These are phyloP conservation scores for Chaetophractus vellerosus DNA, from an alignment of 2,797 vertebrate species.

Conservation along the genomic window DNA sequence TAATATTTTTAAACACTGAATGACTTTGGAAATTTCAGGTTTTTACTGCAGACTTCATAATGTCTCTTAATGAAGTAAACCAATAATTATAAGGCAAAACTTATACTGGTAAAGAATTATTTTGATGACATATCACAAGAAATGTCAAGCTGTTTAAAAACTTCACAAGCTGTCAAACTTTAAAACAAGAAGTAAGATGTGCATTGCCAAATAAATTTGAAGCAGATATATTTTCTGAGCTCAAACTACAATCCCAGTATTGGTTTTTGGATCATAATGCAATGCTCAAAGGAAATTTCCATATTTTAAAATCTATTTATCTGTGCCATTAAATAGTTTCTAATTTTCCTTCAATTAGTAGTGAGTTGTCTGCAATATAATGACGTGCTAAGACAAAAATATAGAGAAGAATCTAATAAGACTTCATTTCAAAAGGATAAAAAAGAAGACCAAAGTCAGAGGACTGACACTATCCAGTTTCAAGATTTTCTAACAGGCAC, in stretches of 20 bases:
- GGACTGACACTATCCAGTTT: too few species aligned
- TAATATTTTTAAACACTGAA: neutral
- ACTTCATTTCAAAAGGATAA: neutral
- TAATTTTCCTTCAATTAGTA: neutral
- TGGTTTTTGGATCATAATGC: neutral
- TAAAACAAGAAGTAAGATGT: constrained; percentile 6
- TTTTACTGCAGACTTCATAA: neutral
- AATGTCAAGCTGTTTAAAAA: neutral
- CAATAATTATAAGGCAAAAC: neutral
- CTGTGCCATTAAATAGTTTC: neutral
- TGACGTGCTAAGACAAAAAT: constrained; percentile 7
- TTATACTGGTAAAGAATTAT: neutral
- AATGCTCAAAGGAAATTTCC: neutral
- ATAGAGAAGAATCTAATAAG: neutral
- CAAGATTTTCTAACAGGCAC: too few species aligned
- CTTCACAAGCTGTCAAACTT: neutral
- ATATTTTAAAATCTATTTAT: constrained; percentile 38
- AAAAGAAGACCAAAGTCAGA: too few species aligned
- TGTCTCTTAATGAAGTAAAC: neutral
- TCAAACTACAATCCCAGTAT: neutral
- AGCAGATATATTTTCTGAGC: neutral
- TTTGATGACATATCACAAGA: neutral
- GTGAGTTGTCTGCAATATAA: constrained; percentile 24
- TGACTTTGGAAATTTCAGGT: neutral
- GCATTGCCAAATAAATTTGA: neutral